Evolutionary conservation across 2,797 vertebrate genomes (phyloP).

Genomic region (Denticeps clupeoides): DNA sequence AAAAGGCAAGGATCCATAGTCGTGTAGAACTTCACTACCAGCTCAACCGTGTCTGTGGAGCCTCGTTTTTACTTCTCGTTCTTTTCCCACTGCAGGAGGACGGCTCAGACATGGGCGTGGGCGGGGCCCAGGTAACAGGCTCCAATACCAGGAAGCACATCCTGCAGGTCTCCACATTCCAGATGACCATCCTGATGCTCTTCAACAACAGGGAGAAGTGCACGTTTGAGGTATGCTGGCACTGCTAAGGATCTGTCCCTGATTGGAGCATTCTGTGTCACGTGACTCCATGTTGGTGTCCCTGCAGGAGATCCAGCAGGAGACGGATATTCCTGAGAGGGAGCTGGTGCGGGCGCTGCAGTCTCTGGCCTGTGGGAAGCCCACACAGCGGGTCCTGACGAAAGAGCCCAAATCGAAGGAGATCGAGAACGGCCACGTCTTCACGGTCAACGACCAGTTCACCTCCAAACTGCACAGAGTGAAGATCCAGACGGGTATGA

Average conservation of each 20-base stretch:
- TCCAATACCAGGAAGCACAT: conserved; percentile 98
- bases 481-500: conserved; percentile 73
- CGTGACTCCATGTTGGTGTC: neutral
- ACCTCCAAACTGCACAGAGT: conserved; percentile 98
- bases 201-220: conserved; percentile 98
- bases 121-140: conserved; percentile 94
- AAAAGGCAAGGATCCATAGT: conserved; percentile 68
- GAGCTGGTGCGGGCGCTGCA: conserved; percentile 79
- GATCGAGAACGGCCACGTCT: conserved; percentile 94
- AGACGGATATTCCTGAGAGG: conserved; percentile 80
- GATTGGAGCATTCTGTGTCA: neutral
- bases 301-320: conserved; percentile 77
- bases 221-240: conserved; percentile 97
- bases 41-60: too few species aligned
- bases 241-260: too few species aligned
- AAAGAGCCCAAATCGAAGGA: conserved; percentile 98
- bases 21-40: too few species aligned
- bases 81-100: conserved; percentile 69
- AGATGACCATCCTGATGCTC: conserved; percentile 99
- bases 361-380: conserved; percentile 75
- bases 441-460: conserved; percentile 98
- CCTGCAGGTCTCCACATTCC: conserved; percentile 96
- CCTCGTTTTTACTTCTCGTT: neutral
- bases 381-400: conserved; percentile 91
- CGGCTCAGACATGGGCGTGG: conserved; percentile 90